Evolutionary conservation across 2,797 vertebrate species (phyloP).

Genomic region (Benthosema pterotum): DNA sequence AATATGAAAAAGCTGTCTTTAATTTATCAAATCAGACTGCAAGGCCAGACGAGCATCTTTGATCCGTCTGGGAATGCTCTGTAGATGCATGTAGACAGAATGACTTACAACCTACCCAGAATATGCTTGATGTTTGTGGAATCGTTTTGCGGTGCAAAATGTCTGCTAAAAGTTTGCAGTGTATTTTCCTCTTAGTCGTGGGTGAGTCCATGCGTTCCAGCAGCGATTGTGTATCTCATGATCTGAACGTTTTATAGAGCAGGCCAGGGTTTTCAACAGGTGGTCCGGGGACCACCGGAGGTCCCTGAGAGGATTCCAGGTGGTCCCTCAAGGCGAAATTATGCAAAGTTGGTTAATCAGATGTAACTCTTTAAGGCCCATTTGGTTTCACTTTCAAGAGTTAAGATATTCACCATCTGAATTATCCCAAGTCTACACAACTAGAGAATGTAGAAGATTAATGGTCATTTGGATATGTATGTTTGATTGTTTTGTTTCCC

Average conservation of each 20-base stretch:
- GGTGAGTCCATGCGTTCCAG: not conserved
- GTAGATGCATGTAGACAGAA: conserved; percentile 1
- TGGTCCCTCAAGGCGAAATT: too few species aligned
- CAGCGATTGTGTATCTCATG: not conserved
- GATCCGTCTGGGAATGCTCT: conserved; percentile 20
- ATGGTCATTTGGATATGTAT: too few species aligned
- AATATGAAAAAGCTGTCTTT: conserved; percentile 37
- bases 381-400: too few species aligned
- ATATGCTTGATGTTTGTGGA: conserved; percentile 4
- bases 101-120: conserved; percentile 12
- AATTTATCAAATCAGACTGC: conserved; percentile 33
- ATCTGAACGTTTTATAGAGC: conserved; percentile 11
- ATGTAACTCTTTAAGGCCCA: too few species aligned
- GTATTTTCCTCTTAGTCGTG: conserved; percentile 12
- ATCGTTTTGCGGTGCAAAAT: conserved; percentile 2
- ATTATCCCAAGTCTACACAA: too few species aligned
- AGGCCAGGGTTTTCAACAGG: too few species aligned
- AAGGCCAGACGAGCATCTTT: conserved; percentile 26
- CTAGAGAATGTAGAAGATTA: too few species aligned
- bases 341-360: too few species aligned
- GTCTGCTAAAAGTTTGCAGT: conserved; percentile 15
- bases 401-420: too few species aligned
- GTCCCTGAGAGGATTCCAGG: too few species aligned
- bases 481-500: too few species aligned
- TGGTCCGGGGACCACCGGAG: too few species aligned